phyloP scores from a whole-genome alignment of 2,888 invertebrate genomes.

The Drosophila paranaensis region DNA sequence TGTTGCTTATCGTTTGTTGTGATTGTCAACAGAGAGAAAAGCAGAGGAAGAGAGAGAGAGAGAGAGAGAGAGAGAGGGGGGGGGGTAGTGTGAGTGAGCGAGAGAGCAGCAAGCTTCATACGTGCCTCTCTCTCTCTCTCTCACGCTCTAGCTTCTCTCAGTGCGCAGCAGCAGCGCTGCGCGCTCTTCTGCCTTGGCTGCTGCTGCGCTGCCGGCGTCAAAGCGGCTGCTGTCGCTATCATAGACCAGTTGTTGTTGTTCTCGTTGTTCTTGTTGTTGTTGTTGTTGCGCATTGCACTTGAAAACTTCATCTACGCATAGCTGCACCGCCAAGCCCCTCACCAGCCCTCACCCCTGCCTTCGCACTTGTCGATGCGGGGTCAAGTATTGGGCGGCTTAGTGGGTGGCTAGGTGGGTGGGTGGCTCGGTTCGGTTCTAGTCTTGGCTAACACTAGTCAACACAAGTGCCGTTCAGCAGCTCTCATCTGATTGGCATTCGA shows the following conservation, averaged over 20 bases:
- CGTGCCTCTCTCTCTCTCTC: not conserved
- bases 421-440: slow-evolving; percentile 3
- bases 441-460: slow-evolving; percentile 15
- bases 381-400: not conserved
- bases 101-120: slow-evolving; percentile 1
- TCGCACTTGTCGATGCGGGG: slow-evolving; percentile 8
- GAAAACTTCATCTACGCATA: slow-evolving; percentile 72
- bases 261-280: slow-evolving; percentile 16
- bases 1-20: slow-evolving; percentile 23
- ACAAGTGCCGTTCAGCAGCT: not conserved
- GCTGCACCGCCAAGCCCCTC: slow-evolving; percentile 3
- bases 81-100: not conserved
- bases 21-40: slow-evolving; percentile 28
- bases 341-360: slow-evolving; percentile 21
- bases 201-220: slow-evolving; percentile 37
- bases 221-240: slow-evolving; percentile 20
- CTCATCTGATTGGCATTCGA: not conserved
- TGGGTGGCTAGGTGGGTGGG: not conserved
- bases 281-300: slow-evolving; percentile 70
- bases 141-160: slow-evolving; percentile 42
- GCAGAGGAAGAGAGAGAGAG: not conserved
- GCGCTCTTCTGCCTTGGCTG: slow-evolving; percentile 50
- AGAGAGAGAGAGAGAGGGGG: not conserved
- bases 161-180: slow-evolving; percentile 64
- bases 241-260: slow-evolving; percentile 22